Percentiles rank a stretch among this genome's conserved stretches.
Conservation (phyloP, 2,888 invertebrate genomes). For the Scelioninae gen. 1 region DNA sequence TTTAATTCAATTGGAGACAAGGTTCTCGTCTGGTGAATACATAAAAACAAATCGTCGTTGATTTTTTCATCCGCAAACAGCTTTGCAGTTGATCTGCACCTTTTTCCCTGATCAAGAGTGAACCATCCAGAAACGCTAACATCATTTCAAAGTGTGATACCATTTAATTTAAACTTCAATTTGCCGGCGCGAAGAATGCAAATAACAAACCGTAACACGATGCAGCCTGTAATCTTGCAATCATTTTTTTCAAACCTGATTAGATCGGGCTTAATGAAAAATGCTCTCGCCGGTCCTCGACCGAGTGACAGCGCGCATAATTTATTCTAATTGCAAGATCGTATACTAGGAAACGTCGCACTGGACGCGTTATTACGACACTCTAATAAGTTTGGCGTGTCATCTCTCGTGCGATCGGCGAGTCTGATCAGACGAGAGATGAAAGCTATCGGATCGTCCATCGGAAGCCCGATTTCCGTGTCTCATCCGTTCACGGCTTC, state of each 20-base stretch:
- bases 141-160: constrained; percentile 10
- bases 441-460: constrained; percentile 37
- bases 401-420: constrained; percentile 48
- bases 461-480: constrained; percentile 59
- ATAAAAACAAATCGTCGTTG: no score
- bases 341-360: constrained; percentile 29
- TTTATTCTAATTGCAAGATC: constrained; percentile 59
- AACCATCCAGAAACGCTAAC: not conserved
- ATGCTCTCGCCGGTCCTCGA: constrained; percentile 16
- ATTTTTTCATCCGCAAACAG: not conserved
- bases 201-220: constrained; percentile 57
- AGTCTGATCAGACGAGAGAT: constrained; percentile 34
- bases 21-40: no score
- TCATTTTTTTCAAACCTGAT: constrained; percentile 34
- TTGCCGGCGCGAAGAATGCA: constrained; percentile 58
- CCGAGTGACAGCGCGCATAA: constrained; percentile 61
- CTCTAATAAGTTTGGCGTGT: constrained; percentile 51
- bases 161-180: constrained; percentile 54
- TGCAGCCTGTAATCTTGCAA: constrained; percentile 52
- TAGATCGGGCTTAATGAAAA: constrained; percentile 45
- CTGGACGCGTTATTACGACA: constrained; percentile 56
- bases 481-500: constrained; percentile 22
- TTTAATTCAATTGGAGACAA: no score
- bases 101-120: constrained; percentile 4
- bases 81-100: constrained; percentile 9